These are phyloP conservation scores for Hydractinia symbiolongicarpus DNA, from an alignment of 30 jellyfish, hydroid and myxozoan genomes.

Conservation along the genomic window DNA sequence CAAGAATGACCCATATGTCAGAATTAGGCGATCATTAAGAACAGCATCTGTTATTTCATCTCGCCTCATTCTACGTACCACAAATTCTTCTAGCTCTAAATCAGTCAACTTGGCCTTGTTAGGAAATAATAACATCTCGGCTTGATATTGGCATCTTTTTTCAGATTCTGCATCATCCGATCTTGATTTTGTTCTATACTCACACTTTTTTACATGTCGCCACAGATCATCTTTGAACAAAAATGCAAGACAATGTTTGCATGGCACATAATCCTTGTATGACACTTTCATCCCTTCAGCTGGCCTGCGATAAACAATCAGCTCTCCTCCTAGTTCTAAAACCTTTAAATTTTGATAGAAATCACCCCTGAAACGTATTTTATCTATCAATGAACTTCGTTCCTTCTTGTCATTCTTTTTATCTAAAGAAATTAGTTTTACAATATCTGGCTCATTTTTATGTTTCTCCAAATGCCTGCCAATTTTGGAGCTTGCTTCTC, in stretches of 20 bases:
- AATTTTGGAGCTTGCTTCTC: slow-evolving; percentile 14
- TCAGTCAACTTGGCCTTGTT: slow-evolving; percentile 9
- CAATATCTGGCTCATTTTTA: slow-evolving; percentile 38
- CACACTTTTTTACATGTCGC: slow-evolving; percentile 49
- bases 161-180: neutral
- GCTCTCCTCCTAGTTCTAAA: slow-evolving; percentile 36
- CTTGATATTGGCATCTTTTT: slow-evolving; percentile 3
- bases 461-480: slow-evolving; percentile 35
- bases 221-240: slow-evolving; percentile 50
- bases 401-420: neutral
- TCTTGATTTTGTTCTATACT: slow-evolving; percentile 15
- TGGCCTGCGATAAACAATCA: slow-evolving; percentile 41
- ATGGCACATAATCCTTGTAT: slow-evolving; percentile 27
- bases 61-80: slow-evolving; percentile 27
- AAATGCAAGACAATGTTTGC: slow-evolving; percentile 44
- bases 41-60: slow-evolving; percentile 34
- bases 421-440: slow-evolving; percentile 9
- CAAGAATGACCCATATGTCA: slow-evolving; percentile 31
- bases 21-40: slow-evolving; percentile 19
- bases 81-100: slow-evolving; percentile 11
- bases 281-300: slow-evolving; percentile 5
- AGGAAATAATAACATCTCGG: slow-evolving; percentile 43
- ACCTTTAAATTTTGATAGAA: slow-evolving; percentile 38
- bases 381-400: slow-evolving; percentile 27
- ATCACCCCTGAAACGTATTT: slow-evolving; percentile 35